Percentiles rank a stretch among this genome's conserved stretches.
phyloP scores from a whole-genome alignment of 2,797 vertebrate genomes.

The Uromys caudimaculatus region DNA sequence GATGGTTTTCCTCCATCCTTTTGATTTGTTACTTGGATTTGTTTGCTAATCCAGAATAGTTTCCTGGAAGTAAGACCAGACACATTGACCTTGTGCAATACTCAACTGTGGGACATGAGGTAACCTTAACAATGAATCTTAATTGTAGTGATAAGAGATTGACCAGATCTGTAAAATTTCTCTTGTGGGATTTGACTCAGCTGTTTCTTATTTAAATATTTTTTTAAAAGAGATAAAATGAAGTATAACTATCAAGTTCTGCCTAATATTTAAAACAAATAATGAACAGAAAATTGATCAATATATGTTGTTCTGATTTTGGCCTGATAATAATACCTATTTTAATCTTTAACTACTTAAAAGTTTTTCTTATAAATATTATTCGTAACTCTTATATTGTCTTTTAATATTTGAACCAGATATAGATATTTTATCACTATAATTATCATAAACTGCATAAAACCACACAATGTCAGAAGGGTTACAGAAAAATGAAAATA shows the following conservation, averaged over 20 bases:
- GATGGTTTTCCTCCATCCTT: neutral
- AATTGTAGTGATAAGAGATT: neutral
- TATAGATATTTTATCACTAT: neutral
- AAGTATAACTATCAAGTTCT: conserved; percentile 43
- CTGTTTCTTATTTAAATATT: neutral
- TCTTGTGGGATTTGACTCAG: conserved; percentile 18
- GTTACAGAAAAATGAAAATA: neutral
- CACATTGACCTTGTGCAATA: neutral
- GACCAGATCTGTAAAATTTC: conserved; percentile 23
- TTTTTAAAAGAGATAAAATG: neutral
- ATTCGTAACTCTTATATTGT: neutral
- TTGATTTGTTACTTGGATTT: conserved; percentile 37
- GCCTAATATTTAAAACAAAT: neutral
- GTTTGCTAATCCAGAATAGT: conserved; percentile 1
- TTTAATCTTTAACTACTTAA: neutral
- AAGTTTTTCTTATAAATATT: conserved; percentile 13
- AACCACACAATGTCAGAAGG: neutral
- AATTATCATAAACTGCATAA: conserved; percentile 6
- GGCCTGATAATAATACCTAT: neutral
- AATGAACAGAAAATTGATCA: neutral
- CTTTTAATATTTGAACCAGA: conserved; percentile 2
- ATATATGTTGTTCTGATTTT: neutral
- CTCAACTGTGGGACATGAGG: neutral
- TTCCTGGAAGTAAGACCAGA: neutral
- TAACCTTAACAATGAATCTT: neutral